Conservation (phyloP, 2,113 vertebrate species). For the Sapajus apella region DNA sequence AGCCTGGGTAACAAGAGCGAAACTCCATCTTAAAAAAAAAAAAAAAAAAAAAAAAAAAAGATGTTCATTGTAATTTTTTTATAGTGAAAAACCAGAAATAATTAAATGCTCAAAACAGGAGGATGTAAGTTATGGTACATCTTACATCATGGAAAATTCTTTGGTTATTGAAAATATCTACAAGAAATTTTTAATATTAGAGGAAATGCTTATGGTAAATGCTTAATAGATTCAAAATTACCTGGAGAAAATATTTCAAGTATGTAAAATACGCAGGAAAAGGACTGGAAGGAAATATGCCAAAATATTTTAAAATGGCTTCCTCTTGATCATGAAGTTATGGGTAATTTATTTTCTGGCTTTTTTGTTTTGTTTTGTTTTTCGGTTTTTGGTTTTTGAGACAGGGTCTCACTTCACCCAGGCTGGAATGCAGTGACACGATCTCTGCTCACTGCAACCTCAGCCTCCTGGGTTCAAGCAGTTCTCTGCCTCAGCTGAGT, state of each 20-base stretch:
- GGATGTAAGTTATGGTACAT: not conserved
- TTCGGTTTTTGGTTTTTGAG: too few species aligned
- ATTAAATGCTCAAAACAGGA: not conserved
- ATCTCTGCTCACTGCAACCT: too few species aligned
- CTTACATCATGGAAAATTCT: not conserved
- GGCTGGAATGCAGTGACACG: too few species aligned
- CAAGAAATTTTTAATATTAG: slow-evolving; percentile 5
- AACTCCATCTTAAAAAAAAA: too few species aligned
- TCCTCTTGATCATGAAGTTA: not conserved
- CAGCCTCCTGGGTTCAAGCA: too few species aligned
- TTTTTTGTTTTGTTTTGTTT: too few species aligned
- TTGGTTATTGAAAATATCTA: not conserved
- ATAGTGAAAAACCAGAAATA: slow-evolving; percentile 27
- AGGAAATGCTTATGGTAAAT: slow-evolving; percentile 33
- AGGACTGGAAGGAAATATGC: not conserved
- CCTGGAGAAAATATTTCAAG: not conserved
- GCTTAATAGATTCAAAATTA: slow-evolving; percentile 34
- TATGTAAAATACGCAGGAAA: slow-evolving; percentile 16
- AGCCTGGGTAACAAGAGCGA: too few species aligned
- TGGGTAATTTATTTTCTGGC: not conserved
- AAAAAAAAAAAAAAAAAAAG: too few species aligned
- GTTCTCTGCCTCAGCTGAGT: too few species aligned
- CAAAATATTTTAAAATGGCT: not conserved
- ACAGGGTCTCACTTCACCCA: too few species aligned
- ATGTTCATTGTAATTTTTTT: slow-evolving; percentile 43